A percentile compares a stretch with the other conserved stretches of the same genome.
phyloP scores from a whole-genome alignment of 2,888 invertebrate species.

The Allophyes oxyacanthae region DNA sequence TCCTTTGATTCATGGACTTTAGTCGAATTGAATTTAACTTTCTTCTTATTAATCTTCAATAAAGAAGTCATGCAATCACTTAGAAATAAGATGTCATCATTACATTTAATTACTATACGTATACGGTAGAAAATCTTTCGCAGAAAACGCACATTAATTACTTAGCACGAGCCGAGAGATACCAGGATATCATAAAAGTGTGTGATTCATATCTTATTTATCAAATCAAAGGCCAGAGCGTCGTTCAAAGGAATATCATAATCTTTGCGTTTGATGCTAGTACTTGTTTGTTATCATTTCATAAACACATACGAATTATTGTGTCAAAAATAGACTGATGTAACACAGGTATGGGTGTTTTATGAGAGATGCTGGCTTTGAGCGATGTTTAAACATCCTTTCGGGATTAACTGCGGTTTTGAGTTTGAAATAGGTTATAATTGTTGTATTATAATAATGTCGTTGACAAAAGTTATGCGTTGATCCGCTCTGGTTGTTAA shows the following conservation, averaged over 20 bases:
- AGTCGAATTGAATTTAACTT: no score
- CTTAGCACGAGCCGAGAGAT: slow-evolving; percentile 11
- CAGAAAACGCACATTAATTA: slow-evolving; percentile 42
- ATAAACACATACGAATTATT: slow-evolving; percentile 54
- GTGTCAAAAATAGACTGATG: slow-evolving; percentile 45
- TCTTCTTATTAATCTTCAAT: no score
- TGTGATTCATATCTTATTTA: slow-evolving; percentile 57
- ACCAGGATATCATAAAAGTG: slow-evolving; percentile 52
- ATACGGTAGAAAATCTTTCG: slow-evolving; percentile 25
- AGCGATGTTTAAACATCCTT: slow-evolving; percentile 54
- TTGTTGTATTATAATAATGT: background rate
- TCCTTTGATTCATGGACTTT: no score
- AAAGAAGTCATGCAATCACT: background rate
- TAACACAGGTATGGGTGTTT: slow-evolving; percentile 49
- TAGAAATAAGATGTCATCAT: slow-evolving; percentile 29
- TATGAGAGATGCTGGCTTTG: slow-evolving; percentile 47
- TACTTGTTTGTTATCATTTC: slow-evolving; percentile 53
- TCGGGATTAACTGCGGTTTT: slow-evolving; percentile 46
- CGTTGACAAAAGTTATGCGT: no score
- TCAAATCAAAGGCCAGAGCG: slow-evolving; percentile 47
- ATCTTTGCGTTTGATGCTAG: slow-evolving; percentile 41
- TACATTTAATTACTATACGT: slow-evolving; percentile 14
- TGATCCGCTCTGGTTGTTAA: no score
- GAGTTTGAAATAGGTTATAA: slow-evolving; percentile 28
- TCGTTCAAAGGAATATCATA: slow-evolving; percentile 60